Percentiles rank a stretch among this genome's conserved stretches.
Evolutionary conservation across 2,113 vertebrate species (phyloP).

Genomic region (Prinia subflava): DNA sequence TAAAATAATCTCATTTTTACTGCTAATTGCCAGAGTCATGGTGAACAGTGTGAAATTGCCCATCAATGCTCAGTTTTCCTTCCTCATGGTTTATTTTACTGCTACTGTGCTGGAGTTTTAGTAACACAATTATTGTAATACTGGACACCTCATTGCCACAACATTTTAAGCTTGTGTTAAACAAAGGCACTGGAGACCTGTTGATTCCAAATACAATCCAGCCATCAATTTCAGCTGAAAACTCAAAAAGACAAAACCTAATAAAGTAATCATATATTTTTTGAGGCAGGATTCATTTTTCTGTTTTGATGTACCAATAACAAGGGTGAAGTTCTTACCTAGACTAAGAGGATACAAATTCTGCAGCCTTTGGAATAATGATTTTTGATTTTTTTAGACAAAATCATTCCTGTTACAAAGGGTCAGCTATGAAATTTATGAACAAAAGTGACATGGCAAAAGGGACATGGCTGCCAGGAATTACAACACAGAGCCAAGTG

Average conservation of each 20-base stretch:
- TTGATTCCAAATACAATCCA: not conserved
- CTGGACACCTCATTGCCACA: not conserved
- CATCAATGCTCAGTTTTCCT: not conserved
- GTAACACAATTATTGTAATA: not conserved
- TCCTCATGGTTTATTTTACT: not conserved
- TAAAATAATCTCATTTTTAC: slow-evolving; percentile 18
- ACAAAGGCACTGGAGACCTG: not conserved
- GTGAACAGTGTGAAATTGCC: not conserved
- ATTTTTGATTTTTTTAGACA: slow-evolving; percentile 6
- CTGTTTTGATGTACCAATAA: not conserved
- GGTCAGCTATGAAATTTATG: not conserved
- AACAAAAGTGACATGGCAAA: not conserved
- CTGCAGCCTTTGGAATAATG: not conserved
- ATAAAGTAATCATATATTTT: not conserved
- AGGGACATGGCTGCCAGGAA: not conserved
- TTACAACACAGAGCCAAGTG: not conserved
- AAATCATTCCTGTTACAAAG: not conserved
- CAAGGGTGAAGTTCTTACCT: not conserved
- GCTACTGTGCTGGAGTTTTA: not conserved
- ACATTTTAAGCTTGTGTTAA: not conserved
- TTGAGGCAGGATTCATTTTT: not conserved
- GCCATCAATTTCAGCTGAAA: not conserved
- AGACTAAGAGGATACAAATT: not conserved
- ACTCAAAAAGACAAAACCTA: not conserved
- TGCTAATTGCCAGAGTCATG: not conserved